Conservation (phyloP, 2,888 invertebrate species). For the Molorchus minor region DNA sequence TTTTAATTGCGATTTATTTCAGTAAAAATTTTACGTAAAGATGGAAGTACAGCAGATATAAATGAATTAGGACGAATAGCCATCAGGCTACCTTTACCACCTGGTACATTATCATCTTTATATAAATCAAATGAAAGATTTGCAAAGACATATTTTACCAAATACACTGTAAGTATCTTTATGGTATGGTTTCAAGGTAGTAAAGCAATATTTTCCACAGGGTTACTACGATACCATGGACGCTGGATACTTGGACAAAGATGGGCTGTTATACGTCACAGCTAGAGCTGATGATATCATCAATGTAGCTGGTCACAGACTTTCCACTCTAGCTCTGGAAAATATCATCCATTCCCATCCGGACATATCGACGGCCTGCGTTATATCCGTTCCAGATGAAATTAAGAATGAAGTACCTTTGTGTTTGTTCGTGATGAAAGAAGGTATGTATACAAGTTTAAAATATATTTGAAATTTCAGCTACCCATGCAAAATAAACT, state of each 20-base stretch:
- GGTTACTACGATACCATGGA: conserved; percentile 96
- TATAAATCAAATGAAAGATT: conserved; percentile 84
- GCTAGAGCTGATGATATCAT: conserved; percentile 94
- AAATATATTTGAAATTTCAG: no score
- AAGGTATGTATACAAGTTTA: conserved; percentile 66
- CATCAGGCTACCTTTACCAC: conserved; percentile 86
- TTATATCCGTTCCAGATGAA: conserved; percentile 88
- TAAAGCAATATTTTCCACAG: conserved; percentile 62
- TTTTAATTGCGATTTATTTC: no score
- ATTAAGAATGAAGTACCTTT: conserved; percentile 92
- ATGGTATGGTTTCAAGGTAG: no score
- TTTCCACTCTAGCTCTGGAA: conserved; percentile 89
- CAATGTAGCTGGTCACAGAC: conserved; percentile 92
- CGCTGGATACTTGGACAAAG: conserved; percentile 85
- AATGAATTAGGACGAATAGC: conserved; percentile 86
- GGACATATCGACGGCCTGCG: conserved; percentile 86
- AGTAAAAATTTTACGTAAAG: conserved; percentile 74
- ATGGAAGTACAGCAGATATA: conserved; percentile 74
- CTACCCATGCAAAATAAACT: no score
- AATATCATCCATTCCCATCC: conserved; percentile 90
- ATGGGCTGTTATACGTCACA: conserved; percentile 88
- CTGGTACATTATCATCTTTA: conserved; percentile 85
- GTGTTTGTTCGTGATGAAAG: conserved; percentile 83
- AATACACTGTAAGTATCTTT: conserved; percentile 81
- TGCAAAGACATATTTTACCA: conserved; percentile 81